These are phyloP conservation scores for Lutjanus erythropterus DNA, from an alignment of 2,113 vertebrate species.

Conservation along the genomic window DNA sequence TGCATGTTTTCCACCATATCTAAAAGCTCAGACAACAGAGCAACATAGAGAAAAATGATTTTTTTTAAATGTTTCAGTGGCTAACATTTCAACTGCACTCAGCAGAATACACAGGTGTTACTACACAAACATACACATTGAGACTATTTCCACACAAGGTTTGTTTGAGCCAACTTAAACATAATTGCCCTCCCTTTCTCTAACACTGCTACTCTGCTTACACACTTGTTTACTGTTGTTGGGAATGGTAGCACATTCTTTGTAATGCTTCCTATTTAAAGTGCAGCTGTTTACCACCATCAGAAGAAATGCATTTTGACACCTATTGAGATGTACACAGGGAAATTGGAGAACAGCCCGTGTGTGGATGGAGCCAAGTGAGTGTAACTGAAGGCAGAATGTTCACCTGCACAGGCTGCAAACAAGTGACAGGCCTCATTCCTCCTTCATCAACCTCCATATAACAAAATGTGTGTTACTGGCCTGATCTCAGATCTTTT, in stretches of 20 bases:
- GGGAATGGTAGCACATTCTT: not conserved
- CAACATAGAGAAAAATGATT: not conserved
- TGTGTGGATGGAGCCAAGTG: not conserved
- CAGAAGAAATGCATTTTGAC: not conserved
- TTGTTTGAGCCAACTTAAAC: not conserved
- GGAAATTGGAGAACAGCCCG: not conserved
- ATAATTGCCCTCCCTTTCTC: not conserved
- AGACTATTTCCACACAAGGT: not conserved
- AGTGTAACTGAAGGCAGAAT: not conserved
- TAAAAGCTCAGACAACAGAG: not conserved
- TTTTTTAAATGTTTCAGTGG: not conserved
- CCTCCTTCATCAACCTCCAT: not conserved
- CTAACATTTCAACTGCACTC: not conserved
- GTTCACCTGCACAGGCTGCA: not conserved
- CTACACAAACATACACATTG: not conserved
- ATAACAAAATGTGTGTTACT: no score
- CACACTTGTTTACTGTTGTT: not conserved
- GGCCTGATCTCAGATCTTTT: no score
- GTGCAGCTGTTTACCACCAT: not conserved
- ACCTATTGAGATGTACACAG: no score
- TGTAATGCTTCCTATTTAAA: not conserved
- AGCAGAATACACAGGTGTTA: slow-evolving; percentile 3
- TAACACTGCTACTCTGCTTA: not conserved
- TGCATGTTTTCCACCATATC: not conserved
- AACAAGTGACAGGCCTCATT: not conserved